These are phyloP conservation scores for Caenorhabditis virilis DNA, from an alignment of 2,888 invertebrate species.

Conservation along the genomic window DNA sequence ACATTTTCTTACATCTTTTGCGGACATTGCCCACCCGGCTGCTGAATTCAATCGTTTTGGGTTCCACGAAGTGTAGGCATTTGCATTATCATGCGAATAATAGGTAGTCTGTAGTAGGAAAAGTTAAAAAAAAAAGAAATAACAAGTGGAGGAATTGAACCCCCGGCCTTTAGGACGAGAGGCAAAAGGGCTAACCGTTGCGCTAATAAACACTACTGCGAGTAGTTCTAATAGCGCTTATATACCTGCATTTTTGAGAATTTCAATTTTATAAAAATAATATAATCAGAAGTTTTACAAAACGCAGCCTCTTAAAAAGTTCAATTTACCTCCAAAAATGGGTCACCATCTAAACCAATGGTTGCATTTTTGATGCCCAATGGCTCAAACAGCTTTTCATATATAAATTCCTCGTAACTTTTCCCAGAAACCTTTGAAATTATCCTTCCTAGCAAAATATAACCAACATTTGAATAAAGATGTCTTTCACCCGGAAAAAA, in stretches of 20 bases:
- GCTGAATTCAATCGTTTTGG: slow-evolving; percentile 48
- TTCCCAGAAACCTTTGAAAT: slow-evolving; percentile 46
- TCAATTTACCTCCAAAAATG: slow-evolving; percentile 18
- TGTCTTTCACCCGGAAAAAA: slow-evolving; percentile 33
- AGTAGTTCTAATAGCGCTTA: too few species aligned
- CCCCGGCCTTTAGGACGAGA: too few species aligned
- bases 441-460: slow-evolving; percentile 49
- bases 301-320: too few species aligned
- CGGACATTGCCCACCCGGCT: slow-evolving; percentile 55
- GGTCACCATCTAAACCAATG: slow-evolving; percentile 34
- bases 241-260: too few species aligned
- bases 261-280: too few species aligned
- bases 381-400: slow-evolving; percentile 27
- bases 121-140: too few species aligned
- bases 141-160: too few species aligned
- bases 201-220: too few species aligned
- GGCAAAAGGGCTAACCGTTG: too few species aligned
- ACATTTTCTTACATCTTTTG: slow-evolving; percentile 38
- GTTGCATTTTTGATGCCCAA: slow-evolving; percentile 37
- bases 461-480: slow-evolving; percentile 56
- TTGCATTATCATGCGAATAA: slow-evolving; percentile 59
- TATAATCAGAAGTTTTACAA: too few species aligned
- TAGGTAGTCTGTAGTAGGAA: slow-evolving; percentile 55
- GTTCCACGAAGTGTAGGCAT: slow-evolving; percentile 57
- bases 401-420: slow-evolving; percentile 43